Evolutionary conservation across 2,113 vertebrate species (phyloP).

Genomic region (Balaenoptera acutorostrata): DNA sequence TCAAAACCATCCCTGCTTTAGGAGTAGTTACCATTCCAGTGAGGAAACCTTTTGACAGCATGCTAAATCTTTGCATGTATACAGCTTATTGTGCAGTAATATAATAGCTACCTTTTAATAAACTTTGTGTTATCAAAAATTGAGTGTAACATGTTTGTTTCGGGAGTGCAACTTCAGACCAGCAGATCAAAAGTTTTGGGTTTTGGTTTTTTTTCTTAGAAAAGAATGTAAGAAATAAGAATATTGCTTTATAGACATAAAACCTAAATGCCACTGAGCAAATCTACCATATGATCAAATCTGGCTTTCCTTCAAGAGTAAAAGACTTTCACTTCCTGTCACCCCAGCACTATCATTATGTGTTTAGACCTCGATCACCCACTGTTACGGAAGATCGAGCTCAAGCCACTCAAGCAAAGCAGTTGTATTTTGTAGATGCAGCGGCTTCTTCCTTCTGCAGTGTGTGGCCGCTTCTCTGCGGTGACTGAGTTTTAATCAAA

Average conservation of each 20-base stretch:
- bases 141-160: conserved; percentile 21
- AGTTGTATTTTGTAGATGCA: background rate
- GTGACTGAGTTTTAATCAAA: conserved; percentile 23
- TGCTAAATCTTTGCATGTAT: background rate
- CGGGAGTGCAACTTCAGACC: background rate
- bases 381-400: background rate
- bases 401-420: background rate
- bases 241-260: conserved; percentile 7
- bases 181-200: background rate
- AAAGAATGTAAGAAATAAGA: conserved; percentile 27
- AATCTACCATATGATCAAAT: conserved; percentile 17
- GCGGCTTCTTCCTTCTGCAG: background rate
- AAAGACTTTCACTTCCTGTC: conserved; percentile 10
- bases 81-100: background rate
- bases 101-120: conserved; percentile 20
- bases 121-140: background rate
- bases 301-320: background rate
- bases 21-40: background rate
- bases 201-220: background rate
- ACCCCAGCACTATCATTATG: background rate
- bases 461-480: background rate
- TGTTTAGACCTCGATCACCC: conserved; percentile 14
- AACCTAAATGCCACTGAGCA: conserved; percentile 22
- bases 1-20: background rate
- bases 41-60: background rate